A percentile compares a stretch with the other conserved stretches of the same genome.
phyloP scores from a whole-genome alignment of 1,140 invertebrate genomes.

The Eupeodes corollae region DNA sequence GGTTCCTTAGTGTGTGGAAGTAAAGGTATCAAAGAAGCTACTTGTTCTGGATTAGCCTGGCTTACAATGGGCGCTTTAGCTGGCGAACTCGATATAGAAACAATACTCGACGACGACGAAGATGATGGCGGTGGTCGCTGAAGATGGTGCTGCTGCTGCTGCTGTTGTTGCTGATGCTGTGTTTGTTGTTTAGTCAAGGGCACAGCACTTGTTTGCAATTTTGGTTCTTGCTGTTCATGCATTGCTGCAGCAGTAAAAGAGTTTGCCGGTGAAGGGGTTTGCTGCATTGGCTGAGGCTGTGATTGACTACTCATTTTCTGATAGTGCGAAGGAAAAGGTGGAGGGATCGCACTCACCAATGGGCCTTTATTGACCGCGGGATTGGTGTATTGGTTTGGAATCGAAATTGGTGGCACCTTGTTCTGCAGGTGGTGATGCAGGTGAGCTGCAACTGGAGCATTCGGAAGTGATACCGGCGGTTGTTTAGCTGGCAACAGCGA shows the following conservation, averaged over 20 bases:
- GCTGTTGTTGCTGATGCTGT: slow-evolving; percentile 4
- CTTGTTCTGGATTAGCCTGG: too few species aligned
- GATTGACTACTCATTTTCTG: neutral
- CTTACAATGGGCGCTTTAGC: too few species aligned
- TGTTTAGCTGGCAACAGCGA: slow-evolving; percentile 8
- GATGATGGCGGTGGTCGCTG: neutral
- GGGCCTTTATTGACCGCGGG: neutral
- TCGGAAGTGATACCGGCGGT: neutral
- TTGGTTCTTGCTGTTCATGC: neutral
- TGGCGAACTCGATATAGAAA: too few species aligned
- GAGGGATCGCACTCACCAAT: slow-evolving; percentile 2
- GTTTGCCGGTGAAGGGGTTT: neutral
- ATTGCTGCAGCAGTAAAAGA: neutral
- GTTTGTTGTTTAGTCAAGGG: neutral
- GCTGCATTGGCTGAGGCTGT: neutral
- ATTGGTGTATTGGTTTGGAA: neutral
- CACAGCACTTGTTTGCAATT: neutral
- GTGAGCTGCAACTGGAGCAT: slow-evolving; percentile 5
- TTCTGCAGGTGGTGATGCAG: slow-evolving; percentile 1
- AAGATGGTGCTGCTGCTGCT: neutral
- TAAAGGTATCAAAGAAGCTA: too few species aligned
- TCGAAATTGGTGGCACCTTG: neutral
- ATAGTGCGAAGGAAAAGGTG: neutral
- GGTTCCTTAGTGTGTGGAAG: too few species aligned
- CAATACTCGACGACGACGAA: too few species aligned